Evolutionary conservation across 2,888 invertebrate genomes (phyloP).

Genomic region (Lasioglossum malachurum): DNA sequence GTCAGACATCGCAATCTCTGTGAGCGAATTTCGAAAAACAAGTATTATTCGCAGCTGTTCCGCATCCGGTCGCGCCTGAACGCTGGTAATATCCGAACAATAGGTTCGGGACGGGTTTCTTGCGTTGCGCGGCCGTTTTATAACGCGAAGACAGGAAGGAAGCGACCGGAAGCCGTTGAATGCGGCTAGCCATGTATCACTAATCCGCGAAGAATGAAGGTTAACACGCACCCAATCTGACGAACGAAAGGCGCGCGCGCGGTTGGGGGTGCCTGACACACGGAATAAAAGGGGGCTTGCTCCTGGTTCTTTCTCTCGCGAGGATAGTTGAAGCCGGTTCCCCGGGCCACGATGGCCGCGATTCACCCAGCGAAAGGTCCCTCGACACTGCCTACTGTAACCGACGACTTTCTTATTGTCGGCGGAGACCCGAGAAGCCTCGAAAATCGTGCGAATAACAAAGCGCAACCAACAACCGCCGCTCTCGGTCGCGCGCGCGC

Average conservation of each 20-base stretch:
- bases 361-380: not conserved
- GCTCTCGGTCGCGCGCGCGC: not conserved
- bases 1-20: not conserved
- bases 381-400: not conserved
- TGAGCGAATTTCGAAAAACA: conserved; percentile 15
- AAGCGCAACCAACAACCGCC: conserved; percentile 12
- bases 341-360: not conserved
- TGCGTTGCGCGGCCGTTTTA: conserved; percentile 18
- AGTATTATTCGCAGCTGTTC: conserved; percentile 7
- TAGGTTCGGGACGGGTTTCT: conserved; percentile 26
- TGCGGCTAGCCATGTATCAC: conserved; percentile 66
- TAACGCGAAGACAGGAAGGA: conserved; percentile 30
- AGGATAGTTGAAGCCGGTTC: conserved; percentile 5
- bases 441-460: conserved; percentile 40
- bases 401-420: conserved; percentile 44
- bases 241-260: conserved; percentile 22
- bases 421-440: conserved; percentile 15
- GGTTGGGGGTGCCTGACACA: conserved; percentile 15
- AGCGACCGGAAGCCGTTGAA: conserved; percentile 43
- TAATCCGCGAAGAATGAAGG: conserved; percentile 68
- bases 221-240: conserved; percentile 43
- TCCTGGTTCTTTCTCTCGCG: not conserved
- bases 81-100: conserved; percentile 45
- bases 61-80: conserved; percentile 31
- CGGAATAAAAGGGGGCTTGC: conserved; percentile 27